Evolutionary conservation across 2,113 vertebrate genomes (phyloP).

Genomic region (Channa argus): DNA sequence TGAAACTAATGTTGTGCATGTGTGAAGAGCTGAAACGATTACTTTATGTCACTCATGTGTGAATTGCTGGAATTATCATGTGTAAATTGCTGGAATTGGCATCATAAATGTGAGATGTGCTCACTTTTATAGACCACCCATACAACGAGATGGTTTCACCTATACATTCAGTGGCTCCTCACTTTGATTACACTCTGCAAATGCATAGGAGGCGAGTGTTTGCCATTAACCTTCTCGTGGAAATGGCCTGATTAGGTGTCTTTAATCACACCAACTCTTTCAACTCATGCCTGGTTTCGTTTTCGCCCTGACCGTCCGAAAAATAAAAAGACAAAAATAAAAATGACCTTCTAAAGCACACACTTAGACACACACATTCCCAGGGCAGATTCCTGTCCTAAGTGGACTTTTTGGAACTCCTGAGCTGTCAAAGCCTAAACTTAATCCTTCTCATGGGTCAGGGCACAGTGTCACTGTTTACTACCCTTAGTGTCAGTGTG

Average conservation of each 20-base stretch:
- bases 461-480: slow-evolving; percentile 57
- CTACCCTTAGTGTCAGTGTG: slow-evolving; percentile 3
- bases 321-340: slow-evolving; percentile 36
- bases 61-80: slow-evolving; percentile 58
- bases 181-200: neutral
- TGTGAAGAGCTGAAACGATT: slow-evolving; percentile 65
- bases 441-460: slow-evolving; percentile 70
- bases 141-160: slow-evolving; percentile 39
- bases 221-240: slow-evolving; percentile 39
- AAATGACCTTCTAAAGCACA: slow-evolving; percentile 19
- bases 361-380: slow-evolving; percentile 17
- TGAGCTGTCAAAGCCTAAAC: slow-evolving; percentile 64
- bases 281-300: slow-evolving; percentile 41
- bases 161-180: slow-evolving; percentile 13
- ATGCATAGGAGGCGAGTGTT: slow-evolving; percentile 20
- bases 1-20: slow-evolving; percentile 72
- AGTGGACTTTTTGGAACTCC: slow-evolving; percentile 58
- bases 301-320: slow-evolving; percentile 35
- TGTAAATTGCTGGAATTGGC: slow-evolving; percentile 56
- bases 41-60: slow-evolving; percentile 64
- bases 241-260: slow-evolving; percentile 23
- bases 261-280: slow-evolving; percentile 26
- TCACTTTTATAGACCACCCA: slow-evolving; percentile 44
- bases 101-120: slow-evolving; percentile 30
- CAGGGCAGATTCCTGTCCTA: slow-evolving; percentile 64